Evolutionary conservation across 2,888 invertebrate species (phyloP), one percentile per base, ranked within the genome.

Genomic region (Teleogryllus oceanicus): DNA sequence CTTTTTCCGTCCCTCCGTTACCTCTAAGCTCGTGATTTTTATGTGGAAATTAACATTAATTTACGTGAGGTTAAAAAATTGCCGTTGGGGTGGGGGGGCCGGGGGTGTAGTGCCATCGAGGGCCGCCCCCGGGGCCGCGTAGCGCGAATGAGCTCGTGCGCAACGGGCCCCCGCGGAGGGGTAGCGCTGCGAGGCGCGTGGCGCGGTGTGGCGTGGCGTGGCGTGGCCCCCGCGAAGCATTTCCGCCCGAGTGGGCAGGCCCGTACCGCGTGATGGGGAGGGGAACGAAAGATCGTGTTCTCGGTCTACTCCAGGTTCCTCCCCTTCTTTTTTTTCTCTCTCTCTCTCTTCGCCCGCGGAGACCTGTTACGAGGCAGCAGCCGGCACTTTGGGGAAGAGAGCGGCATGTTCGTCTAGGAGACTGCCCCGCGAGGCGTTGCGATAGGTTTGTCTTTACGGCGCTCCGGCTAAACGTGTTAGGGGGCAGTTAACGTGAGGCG

Each of bases 1-100:
- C 8, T 37, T 37, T 8, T 37, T 37, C 37, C 8, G 0, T 37
- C 37, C 37, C 37, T 37, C 0, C 21, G 21, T 21, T 21, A 21
- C 62, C 62, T 13, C 16, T 16, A 18, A 62, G 62, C 16, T 12
- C 62, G 62, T 62, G 62, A 62, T 62, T 62, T 62, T 62, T 62
- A 62, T 62, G n/a, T n/a, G n/a, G n/a, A 62, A 62, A 62, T 62
- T 62, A 62, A 62, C 62, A 62, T 62, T 62, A 62, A 62, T 62
- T 62, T 62, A 62, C 62, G n/a, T 16, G 16, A 13, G 62, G 62
- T 62, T 13, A 37, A 62, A 62, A 62, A 62, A n/a, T 62, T 18
- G 62, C 13, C 16, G 62, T 8, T 8, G 16, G 0, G 62, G 13
- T 21, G 21, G 21, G 21, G 21, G 21, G 1, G 13, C 24, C 2